Conservation (phyloP, 2,113 vertebrate species). For the Isurus oxyrinchus region DNA sequence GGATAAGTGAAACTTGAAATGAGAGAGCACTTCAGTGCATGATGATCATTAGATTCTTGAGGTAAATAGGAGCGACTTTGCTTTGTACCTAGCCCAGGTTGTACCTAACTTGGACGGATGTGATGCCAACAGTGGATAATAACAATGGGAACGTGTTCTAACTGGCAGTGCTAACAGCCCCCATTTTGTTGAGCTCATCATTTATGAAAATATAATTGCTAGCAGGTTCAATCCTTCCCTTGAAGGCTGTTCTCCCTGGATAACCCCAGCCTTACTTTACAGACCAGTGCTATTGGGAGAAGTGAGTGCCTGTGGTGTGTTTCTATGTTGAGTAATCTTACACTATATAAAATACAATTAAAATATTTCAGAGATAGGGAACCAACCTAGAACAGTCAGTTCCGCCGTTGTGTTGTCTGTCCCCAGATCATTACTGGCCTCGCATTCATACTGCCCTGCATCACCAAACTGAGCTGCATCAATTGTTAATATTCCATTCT, state of each 20-base stretch:
- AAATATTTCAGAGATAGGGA: not conserved
- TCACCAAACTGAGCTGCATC: not conserved
- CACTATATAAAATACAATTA: not conserved
- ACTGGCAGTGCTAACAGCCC: not conserved
- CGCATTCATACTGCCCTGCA: not conserved
- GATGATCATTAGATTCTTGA: not conserved
- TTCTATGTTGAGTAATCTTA: not conserved
- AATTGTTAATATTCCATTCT: not conserved
- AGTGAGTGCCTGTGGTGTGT: not conserved
- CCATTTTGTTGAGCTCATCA: not conserved
- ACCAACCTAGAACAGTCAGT: not conserved
- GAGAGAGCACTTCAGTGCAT: not conserved
- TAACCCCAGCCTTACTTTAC: not conserved
- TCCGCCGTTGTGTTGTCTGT: not conserved
- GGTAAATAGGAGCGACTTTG: not conserved
- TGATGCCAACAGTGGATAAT: not conserved
- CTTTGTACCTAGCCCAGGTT: not conserved
- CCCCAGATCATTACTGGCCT: not conserved
- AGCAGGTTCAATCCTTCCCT: not conserved
- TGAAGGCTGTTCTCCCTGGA: not conserved
- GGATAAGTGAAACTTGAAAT: not conserved
- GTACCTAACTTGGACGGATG: not conserved
- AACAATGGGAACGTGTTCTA: not conserved
- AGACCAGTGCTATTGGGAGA: not conserved
- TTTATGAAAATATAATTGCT: not conserved